These are phyloP conservation scores for Pammene fasciana DNA, from an alignment of 2,888 invertebrate genomes.

Conservation along the genomic window DNA sequence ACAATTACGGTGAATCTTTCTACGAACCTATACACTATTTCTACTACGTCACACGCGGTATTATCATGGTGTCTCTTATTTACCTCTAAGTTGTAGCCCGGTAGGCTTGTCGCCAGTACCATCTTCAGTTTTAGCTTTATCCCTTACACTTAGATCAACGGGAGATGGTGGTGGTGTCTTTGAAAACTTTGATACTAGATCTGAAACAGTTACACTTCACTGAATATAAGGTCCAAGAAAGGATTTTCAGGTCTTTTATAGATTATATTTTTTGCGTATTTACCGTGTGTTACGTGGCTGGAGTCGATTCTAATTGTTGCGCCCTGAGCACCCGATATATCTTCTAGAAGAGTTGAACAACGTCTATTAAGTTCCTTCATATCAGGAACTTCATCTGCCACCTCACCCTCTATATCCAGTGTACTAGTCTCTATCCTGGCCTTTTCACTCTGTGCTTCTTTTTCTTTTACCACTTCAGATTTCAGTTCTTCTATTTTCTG, in stretches of 20 bases:
- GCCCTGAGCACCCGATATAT: conserved; percentile 72
- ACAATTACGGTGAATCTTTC: conserved; percentile 1
- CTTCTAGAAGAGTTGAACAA: conserved; percentile 79
- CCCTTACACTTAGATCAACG: conserved; percentile 84
- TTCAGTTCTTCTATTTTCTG: conserved; percentile 62
- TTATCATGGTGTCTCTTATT: neutral
- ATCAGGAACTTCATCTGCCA: conserved; percentile 69
- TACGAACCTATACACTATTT: neutral
- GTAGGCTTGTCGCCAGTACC: conserved; percentile 65
- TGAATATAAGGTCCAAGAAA: neutral
- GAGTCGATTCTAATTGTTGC: conserved; percentile 79
- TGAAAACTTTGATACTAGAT: conserved; percentile 85
- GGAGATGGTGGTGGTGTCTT: conserved; percentile 89
- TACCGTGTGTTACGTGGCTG: conserved; percentile 77
- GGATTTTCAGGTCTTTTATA: too few relatives aligned
- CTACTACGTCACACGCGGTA: neutral
- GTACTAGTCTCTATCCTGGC: conserved; percentile 44
- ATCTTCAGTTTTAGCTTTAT: conserved; percentile 76
- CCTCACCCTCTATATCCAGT: conserved; percentile 45
- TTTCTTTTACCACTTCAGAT: conserved; percentile 62
- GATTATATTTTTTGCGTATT: neutral
- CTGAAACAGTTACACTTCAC: conserved; percentile 64
- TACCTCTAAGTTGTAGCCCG: conserved; percentile 80
- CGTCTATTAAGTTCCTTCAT: conserved; percentile 78
- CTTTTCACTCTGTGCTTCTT: conserved; percentile 48